These are phyloP conservation scores for Dipus sagitta DNA, from an alignment of 2,797 vertebrate species.

Conservation along the genomic window DNA sequence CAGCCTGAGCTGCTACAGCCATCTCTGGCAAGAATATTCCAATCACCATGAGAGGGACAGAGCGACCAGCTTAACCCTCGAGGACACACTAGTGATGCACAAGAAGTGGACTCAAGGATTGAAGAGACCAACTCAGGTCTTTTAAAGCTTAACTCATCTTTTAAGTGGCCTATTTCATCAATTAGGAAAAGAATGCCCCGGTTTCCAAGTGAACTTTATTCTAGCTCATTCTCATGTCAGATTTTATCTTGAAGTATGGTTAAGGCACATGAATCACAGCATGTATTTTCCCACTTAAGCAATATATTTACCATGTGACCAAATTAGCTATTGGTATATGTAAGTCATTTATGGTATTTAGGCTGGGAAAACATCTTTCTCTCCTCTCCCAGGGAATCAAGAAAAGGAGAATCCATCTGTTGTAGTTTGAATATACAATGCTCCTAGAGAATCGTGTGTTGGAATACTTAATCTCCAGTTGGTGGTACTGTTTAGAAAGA, in stretches of 20 bases:
- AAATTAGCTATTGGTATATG: constrained; percentile 63
- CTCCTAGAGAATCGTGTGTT: no score
- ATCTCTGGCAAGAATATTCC: background rate
- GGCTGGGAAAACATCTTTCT: constrained; percentile 62
- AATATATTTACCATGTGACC: constrained; percentile 48
- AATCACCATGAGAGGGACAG: accelerated
- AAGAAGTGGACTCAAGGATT: background rate
- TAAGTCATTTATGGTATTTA: constrained; percentile 49
- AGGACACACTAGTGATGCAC: background rate
- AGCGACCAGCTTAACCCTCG: background rate
- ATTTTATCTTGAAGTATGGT: constrained; percentile 42
- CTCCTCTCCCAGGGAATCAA: constrained; percentile 60
- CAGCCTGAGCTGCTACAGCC: background rate
- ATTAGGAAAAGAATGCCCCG: background rate
- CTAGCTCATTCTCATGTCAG: background rate
- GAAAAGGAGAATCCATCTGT: constrained; percentile 8
- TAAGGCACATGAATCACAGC: background rate
- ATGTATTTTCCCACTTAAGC: constrained; percentile 64
- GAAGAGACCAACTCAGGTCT: background rate
- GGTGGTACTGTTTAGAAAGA: no score
- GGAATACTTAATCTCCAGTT: no score
- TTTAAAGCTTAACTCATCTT: background rate
- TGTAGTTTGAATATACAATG: no score
- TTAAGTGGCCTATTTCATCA: background rate
- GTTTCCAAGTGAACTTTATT: constrained; percentile 2